phyloP scores from a whole-genome alignment of 2,888 invertebrate species.

The Plagodis dolabraria region DNA sequence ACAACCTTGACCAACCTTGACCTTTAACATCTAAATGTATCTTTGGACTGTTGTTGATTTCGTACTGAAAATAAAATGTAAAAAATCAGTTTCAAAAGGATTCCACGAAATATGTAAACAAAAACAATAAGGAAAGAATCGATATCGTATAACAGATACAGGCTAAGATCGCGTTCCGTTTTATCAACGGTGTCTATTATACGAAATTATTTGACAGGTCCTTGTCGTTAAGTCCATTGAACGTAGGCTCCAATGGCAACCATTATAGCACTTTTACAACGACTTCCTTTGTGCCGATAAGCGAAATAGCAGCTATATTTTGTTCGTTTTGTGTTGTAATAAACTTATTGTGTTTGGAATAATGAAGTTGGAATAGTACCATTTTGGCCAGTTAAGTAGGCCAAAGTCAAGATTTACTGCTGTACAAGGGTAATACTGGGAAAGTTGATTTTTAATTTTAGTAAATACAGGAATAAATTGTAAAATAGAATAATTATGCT shows the following conservation, averaged over 20 bases:
- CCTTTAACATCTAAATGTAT: no score
- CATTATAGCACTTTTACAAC: conserved; percentile 31
- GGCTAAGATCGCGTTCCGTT: conserved; percentile 20
- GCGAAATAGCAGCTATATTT: conserved; percentile 18
- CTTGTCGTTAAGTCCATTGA: conserved; percentile 28
- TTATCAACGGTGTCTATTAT: conserved; percentile 28
- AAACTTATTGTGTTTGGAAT: conserved; percentile 22
- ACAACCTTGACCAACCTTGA: no score
- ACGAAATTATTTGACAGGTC: conserved; percentile 29
- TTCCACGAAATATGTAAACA: background rate
- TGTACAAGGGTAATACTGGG: no score
- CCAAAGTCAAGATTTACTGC: no score
- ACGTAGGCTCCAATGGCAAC: conserved; percentile 18
- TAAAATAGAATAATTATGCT: no score
- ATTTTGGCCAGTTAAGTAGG: no score
- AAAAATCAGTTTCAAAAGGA: background rate
- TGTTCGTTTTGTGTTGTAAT: conserved; percentile 17
- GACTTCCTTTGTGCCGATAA: conserved; percentile 23
- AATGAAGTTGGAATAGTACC: no score
- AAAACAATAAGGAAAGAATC: conserved; percentile 14
- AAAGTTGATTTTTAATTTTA: no score
- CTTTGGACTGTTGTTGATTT: no score
- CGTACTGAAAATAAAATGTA: no score
- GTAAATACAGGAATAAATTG: no score
- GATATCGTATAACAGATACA: conserved; percentile 17